Percentiles rank a stretch among this genome's conserved stretches.
These are phyloP conservation scores for Cricetomys ansorgei DNA, from an alignment of 2,113 vertebrate species.

Conservation along the genomic window DNA sequence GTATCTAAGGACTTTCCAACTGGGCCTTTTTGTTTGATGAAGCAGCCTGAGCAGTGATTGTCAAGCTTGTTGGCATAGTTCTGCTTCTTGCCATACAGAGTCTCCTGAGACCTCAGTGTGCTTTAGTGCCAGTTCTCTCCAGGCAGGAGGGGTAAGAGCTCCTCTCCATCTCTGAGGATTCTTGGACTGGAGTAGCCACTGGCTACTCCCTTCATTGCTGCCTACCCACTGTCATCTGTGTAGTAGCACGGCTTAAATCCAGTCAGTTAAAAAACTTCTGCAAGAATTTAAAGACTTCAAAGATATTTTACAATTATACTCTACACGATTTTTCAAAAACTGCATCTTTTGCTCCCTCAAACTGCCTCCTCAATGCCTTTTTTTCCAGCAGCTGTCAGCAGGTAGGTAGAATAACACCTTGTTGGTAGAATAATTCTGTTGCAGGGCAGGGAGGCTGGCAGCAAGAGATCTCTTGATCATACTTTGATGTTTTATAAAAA, in stretches of 20 bases:
- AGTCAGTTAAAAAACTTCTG: no score
- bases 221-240: background rate
- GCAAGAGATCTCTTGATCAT: background rate
- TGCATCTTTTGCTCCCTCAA: background rate
- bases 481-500: constrained; percentile 63
- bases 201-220: background rate
- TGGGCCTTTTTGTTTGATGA: background rate
- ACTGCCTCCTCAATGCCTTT: background rate
- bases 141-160: background rate
- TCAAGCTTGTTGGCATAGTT: background rate
- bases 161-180: background rate
- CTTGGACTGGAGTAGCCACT: background rate
- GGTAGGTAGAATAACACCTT: background rate
- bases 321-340: background rate
- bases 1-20: background rate
- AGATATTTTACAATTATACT: background rate
- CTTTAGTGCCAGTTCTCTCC: background rate
- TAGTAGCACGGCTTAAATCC: no score
- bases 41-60: background rate
- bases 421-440: constrained; percentile 35
- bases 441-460: background rate
- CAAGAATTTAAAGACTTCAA: constrained; percentile 35
- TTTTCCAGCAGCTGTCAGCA: background rate
- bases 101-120: background rate
- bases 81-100: background rate